Percentiles rank a stretch among this genome's conserved stretches.
phyloP scores from a whole-genome alignment of 2,797 vertebrate species.

The Smutsia temminckii region DNA sequence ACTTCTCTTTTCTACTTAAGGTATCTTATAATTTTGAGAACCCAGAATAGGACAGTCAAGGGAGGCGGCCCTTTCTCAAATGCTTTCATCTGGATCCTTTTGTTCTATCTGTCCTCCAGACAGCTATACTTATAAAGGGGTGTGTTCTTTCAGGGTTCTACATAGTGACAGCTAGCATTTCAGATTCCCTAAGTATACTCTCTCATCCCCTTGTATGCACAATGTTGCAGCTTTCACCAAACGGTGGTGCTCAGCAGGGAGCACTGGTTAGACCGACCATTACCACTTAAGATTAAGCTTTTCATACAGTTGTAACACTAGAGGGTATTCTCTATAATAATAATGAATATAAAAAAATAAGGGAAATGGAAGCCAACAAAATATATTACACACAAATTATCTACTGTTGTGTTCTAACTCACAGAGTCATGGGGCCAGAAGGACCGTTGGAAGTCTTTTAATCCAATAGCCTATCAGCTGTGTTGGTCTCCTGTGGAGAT shows the following conservation, averaged over 20 bases:
- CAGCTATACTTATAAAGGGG: background rate
- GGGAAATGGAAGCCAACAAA: conserved; percentile 49
- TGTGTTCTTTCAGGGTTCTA: background rate
- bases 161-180: background rate
- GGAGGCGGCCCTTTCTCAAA: background rate
- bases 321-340: background rate
- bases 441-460: background rate
- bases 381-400: conserved; percentile 23
- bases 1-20: conserved; percentile 46
- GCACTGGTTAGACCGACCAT: background rate
- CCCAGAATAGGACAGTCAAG: background rate
- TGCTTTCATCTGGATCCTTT: conserved; percentile 33
- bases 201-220: background rate
- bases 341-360: conserved; percentile 15
- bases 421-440: conserved; percentile 45
- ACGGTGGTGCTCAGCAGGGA: background rate
- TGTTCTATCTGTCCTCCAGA: conserved; percentile 28
- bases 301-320: background rate
- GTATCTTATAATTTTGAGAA: conserved; percentile 68
- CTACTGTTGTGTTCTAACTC: conserved; percentile 24
- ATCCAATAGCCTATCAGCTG: conserved; percentile 19
- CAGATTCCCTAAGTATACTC: background rate
- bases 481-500: conserved; percentile 35
- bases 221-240: background rate
- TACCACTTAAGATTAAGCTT: conserved; percentile 5